Conservation (phyloP, 2,113 vertebrate genomes). For the Eonycteris spelaea region DNA sequence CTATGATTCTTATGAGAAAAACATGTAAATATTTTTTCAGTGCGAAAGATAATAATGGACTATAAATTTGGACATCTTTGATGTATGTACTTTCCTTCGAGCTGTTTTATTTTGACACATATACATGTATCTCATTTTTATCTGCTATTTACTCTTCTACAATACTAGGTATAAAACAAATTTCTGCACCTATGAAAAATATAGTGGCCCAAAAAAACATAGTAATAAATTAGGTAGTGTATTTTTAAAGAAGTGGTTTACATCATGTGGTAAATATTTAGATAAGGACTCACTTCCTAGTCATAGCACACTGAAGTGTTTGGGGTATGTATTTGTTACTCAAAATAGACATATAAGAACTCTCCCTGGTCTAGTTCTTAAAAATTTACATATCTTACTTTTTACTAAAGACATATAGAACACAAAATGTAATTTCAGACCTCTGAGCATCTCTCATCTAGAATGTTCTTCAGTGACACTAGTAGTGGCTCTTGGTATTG, state of each 20-base stretch:
- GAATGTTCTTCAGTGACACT: neutral
- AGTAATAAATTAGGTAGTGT: neutral
- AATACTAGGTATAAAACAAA: neutral
- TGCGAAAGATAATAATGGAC: neutral
- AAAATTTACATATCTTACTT: neutral
- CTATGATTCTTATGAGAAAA: neutral
- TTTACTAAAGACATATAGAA: neutral
- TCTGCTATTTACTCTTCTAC: neutral
- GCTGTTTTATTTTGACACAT: neutral
- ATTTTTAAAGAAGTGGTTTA: neutral
- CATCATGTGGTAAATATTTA: neutral
- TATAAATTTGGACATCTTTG: neutral
- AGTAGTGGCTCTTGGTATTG: neutral
- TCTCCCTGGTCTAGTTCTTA: neutral
- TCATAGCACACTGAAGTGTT: neutral
- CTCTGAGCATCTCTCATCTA: neutral
- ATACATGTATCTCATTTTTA: neutral
- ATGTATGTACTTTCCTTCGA: neutral
- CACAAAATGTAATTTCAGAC: neutral
- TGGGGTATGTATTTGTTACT: neutral
- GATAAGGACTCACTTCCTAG: neutral
- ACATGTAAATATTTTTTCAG: neutral
- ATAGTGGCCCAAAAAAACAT: neutral
- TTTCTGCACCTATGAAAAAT: neutral
- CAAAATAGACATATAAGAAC: neutral